Percentiles rank a stretch among this genome's conserved stretches.
Conservation (phyloP, 1,140 invertebrate genomes). For the Scaptodrosophila lebanonensis region DNA sequence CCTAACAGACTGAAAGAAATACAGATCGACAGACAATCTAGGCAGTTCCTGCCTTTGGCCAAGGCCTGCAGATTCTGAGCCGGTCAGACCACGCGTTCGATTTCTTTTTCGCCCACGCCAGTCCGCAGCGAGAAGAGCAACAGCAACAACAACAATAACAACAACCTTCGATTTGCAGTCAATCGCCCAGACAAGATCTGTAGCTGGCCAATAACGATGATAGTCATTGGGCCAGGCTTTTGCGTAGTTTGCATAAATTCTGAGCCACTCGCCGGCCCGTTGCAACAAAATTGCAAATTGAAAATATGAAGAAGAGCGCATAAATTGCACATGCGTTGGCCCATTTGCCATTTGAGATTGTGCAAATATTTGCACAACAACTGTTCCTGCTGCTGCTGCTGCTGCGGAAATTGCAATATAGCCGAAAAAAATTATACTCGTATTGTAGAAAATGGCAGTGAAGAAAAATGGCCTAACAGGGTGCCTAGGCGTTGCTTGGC, state of each 20-base stretch:
- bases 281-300: conserved; percentile 54
- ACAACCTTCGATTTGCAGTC: conserved; percentile 14
- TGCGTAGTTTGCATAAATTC: conserved; percentile 62
- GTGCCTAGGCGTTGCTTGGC: conserved; percentile 25
- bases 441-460: conserved; percentile 19
- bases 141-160: too few relatives aligned
- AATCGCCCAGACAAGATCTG: conserved; percentile 32
- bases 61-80: conserved; percentile 16
- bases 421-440: background rate
- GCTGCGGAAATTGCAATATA: conserved; percentile 45
- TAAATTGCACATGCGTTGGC: conserved; percentile 46
- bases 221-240: conserved; percentile 17
- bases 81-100: conserved; percentile 48
- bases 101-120: conserved; percentile 61
- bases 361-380: conserved; percentile 66
- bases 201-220: conserved; percentile 68
- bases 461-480: conserved; percentile 20
- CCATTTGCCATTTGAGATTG: conserved; percentile 43
- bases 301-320: conserved; percentile 74
- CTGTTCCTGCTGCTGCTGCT: too few relatives aligned
- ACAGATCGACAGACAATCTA: too few relatives aligned
- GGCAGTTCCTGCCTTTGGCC: background rate
- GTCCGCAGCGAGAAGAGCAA: conserved; percentile 1
- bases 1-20: too few relatives aligned
- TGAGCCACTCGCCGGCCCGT: conserved; percentile 14